Evolutionary conservation across 2,888 invertebrate genomes (phyloP).

Genomic region (Eumerus sabulonum): DNA sequence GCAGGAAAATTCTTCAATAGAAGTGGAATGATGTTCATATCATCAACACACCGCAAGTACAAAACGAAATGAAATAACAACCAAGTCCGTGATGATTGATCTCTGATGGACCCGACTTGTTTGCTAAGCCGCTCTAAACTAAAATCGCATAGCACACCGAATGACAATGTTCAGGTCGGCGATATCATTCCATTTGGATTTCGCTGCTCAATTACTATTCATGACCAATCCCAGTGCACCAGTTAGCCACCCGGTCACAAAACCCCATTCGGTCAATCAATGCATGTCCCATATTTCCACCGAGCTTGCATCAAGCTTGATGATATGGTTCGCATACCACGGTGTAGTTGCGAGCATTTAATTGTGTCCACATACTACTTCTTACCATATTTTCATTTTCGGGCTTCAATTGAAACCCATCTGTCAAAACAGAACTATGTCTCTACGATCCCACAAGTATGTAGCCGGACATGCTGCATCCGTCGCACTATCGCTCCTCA

Average conservation of each 20-base stretch:
- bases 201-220: constrained; percentile 54
- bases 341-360: constrained; percentile 30
- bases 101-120: no score
- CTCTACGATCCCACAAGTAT: no score
- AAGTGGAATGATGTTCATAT: constrained; percentile 22
- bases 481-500: background rate
- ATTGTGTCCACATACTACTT: constrained; percentile 51
- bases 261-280: background rate
- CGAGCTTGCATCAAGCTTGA: constrained; percentile 9
- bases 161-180: constrained; percentile 19
- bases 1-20: constrained; percentile 9
- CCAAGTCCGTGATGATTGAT: no score
- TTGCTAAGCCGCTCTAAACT: no score
- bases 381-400: constrained; percentile 4
- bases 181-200: constrained; percentile 43
- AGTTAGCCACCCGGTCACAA: background rate
- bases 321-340: constrained; percentile 38
- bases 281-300: constrained; percentile 6
- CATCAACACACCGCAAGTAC: no score
- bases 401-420: constrained; percentile 35
- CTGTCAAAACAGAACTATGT: constrained; percentile 54
- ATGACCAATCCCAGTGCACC: constrained; percentile 29
- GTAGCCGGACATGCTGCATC: constrained; percentile 13
- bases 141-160: constrained; percentile 2
- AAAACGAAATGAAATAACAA: no score